Conservation (phyloP, 64 coral and sea anemone species). For the Stylophora pistillata region DNA sequence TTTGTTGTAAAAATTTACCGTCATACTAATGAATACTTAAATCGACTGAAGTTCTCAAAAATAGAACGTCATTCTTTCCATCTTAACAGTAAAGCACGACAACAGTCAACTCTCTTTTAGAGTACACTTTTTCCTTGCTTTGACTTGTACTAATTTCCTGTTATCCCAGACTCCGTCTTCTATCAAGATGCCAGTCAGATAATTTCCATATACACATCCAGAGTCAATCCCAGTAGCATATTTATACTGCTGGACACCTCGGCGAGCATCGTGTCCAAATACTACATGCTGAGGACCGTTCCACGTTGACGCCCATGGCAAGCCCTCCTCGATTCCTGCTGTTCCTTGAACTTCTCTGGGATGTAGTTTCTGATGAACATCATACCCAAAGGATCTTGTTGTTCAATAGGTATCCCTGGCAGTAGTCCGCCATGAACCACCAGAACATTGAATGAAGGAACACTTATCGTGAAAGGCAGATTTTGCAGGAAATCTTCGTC, state of each 20-base stretch:
- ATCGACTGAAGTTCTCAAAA: too few relatives aligned
- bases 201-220: constrained; percentile 80
- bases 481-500: constrained; percentile 71
- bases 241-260: constrained; percentile 50
- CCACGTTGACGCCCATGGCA: constrained; percentile 75
- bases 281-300: constrained; percentile 61
- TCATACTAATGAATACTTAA: too few relatives aligned
- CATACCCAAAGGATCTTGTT: constrained; percentile 74
- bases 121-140: constrained; percentile 63
- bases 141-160: constrained; percentile 64
- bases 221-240: constrained; percentile 71
- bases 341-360: constrained; percentile 62
- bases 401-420: constrained; percentile 56
- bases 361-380: constrained; percentile 79
- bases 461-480: constrained; percentile 72
- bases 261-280: constrained; percentile 88
- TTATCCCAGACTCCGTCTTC: constrained; percentile 63
- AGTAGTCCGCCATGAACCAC: constrained; percentile 80
- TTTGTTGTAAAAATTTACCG: too few relatives aligned
- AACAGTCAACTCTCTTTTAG: constrained; percentile 20
- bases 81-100: too few relatives aligned
- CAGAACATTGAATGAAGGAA: constrained; percentile 62
- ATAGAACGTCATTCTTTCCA: too few relatives aligned
- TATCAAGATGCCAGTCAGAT: constrained; percentile 78
- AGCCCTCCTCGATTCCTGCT: constrained; percentile 31